phyloP scores from a whole-genome alignment of 2,888 invertebrate species.

The Apotomis capreana region DNA sequence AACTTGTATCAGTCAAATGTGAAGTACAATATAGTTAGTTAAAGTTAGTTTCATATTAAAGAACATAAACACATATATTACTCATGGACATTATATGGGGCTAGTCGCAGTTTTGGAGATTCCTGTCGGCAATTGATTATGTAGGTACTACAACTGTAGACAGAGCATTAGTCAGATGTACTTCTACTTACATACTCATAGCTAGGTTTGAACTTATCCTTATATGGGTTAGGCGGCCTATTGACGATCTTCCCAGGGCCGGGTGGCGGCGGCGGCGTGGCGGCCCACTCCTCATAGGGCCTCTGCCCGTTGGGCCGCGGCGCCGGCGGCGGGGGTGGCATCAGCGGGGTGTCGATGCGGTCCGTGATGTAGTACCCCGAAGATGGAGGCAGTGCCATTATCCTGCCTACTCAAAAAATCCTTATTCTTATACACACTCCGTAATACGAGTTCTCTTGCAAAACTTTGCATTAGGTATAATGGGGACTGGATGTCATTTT shows the following conservation, averaged over 20 bases:
- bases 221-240: slow-evolving; percentile 71
- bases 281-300: slow-evolving; percentile 73
- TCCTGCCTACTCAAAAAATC: slow-evolving; percentile 59
- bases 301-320: slow-evolving; percentile 48
- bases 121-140: too few species aligned
- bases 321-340: slow-evolving; percentile 52
- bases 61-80: too few species aligned
- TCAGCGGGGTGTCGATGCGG: slow-evolving; percentile 64
- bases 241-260: slow-evolving; percentile 75
- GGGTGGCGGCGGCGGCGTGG: slow-evolving; percentile 61
- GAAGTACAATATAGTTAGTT: too few species aligned
- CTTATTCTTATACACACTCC: too few species aligned
- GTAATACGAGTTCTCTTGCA: too few species aligned
- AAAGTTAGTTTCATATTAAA: too few species aligned
- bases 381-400: slow-evolving; percentile 71
- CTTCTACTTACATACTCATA: slow-evolving; percentile 59
- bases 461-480: too few species aligned
- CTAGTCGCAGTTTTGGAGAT: too few species aligned
- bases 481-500: too few species aligned
- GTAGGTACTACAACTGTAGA: too few species aligned
- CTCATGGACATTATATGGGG: too few species aligned
- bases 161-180: slow-evolving; percentile 18
- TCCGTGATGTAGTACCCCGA: slow-evolving; percentile 77
- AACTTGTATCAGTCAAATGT: too few species aligned
- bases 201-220: slow-evolving; percentile 71